phyloP scores from a whole-genome alignment of 2,888 invertebrate species.

The Syrphus vitripennis region DNA sequence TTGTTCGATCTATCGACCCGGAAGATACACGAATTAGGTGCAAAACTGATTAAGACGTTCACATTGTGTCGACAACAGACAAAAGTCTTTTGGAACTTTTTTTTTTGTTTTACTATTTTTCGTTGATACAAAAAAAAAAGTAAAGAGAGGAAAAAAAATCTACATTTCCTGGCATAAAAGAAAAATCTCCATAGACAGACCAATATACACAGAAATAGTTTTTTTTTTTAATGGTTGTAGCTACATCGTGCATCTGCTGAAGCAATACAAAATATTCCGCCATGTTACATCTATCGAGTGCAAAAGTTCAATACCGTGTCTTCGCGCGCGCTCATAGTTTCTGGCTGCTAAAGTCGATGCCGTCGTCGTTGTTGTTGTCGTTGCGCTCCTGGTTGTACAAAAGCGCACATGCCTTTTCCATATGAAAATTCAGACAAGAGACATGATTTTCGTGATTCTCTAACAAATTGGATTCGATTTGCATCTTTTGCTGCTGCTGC shows the following conservation, averaged over 20 bases:
- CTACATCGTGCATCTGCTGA: slow-evolving; percentile 25
- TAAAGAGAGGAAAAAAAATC: background rate
- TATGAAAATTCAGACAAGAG: slow-evolving; percentile 53
- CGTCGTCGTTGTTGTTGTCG: background rate
- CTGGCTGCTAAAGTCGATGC: background rate
- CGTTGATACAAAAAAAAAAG: background rate
- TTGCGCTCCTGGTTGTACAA: background rate
- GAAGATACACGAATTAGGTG: slow-evolving; percentile 25
- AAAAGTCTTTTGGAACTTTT: background rate
- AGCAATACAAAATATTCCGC: slow-evolving; percentile 38
- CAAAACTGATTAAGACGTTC: slow-evolving; percentile 31
- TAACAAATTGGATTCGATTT: slow-evolving; percentile 70
- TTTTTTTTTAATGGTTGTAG: background rate
- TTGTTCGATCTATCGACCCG: slow-evolving; percentile 5
- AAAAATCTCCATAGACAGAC: background rate
- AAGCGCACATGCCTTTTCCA: slow-evolving; percentile 58
- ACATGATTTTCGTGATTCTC: slow-evolving; percentile 65
- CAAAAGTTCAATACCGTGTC: slow-evolving; percentile 70
- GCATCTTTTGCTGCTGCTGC: slow-evolving; percentile 28
- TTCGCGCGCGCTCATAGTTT: slow-evolving; percentile 44
- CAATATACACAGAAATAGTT: background rate
- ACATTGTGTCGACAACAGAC: background rate
- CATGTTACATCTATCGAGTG: slow-evolving; percentile 47
- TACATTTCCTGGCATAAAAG: background rate
- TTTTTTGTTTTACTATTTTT: background rate